Conservation (phyloP, 2,113 vertebrate genomes). For the Alectura lathami region DNA sequence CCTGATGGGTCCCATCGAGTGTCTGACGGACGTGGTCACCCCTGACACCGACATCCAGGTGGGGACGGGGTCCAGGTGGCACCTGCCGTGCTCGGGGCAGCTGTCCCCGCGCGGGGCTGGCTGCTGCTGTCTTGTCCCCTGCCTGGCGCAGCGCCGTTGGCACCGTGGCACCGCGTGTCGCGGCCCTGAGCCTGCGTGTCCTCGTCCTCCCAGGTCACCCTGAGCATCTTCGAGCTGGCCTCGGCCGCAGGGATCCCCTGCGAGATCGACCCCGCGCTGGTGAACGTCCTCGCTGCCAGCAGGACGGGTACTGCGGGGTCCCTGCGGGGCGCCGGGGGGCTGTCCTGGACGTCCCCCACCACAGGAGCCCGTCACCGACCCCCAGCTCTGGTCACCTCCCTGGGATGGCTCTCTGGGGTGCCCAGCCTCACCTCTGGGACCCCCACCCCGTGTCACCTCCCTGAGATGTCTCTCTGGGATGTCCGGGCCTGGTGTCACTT, state of each 20-base stretch:
- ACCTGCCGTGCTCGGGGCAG: too few species aligned
- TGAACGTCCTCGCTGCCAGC: conserved; percentile 79
- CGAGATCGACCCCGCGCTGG: conserved; percentile 86
- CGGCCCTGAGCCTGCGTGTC: neutral
- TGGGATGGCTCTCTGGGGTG: neutral
- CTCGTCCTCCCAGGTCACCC: conserved; percentile 76
- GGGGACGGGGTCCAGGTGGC: neutral
- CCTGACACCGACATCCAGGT: conserved; percentile 91
- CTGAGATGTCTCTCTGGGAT: neutral
- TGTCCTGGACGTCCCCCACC: neutral
- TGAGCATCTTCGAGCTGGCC: conserved; percentile 88
- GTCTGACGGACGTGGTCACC: conserved; percentile 79
- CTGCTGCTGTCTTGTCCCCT: neutral
- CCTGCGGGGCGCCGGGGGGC: rapidly evolving
- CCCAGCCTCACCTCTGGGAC: neutral
- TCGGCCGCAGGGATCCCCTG: conserved; percentile 87
- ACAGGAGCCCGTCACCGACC: neutral
- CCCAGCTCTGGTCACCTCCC: neutral
- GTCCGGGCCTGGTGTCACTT: neutral
- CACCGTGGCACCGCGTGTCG: rapidly evolving
- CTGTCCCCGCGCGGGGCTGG: neutral
- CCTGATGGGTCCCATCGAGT: conserved; percentile 85
- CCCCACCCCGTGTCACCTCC: neutral
- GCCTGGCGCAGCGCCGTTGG: neutral
- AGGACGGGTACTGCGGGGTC: conserved; percentile 79